phyloP scores from a whole-genome alignment of 2,113 vertebrate species.

The Mesocricetus auratus region DNA sequence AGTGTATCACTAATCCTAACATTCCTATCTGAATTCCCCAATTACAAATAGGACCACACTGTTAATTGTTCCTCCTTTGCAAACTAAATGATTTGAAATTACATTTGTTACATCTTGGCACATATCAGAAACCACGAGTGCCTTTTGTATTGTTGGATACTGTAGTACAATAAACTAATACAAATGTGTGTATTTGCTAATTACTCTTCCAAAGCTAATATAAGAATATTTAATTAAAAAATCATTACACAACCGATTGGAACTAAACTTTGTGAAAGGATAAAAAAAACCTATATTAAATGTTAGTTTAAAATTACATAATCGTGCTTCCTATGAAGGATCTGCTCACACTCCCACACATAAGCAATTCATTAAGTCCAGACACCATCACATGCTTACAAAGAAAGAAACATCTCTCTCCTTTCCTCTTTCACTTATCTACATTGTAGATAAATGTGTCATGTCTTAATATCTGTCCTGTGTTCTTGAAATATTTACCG shows the following conservation, averaged over 20 bases:
- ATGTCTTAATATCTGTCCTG: background rate
- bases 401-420: background rate
- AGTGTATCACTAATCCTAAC: background rate
- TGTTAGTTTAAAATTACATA: background rate
- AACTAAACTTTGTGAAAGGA: background rate
- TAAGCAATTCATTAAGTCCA: background rate
- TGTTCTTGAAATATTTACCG: background rate
- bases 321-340: background rate
- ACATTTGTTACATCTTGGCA: background rate
- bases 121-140: conserved; percentile 4
- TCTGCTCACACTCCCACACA: background rate
- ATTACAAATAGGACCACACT: background rate
- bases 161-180: background rate
- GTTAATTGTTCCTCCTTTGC: background rate
- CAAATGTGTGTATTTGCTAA: background rate
- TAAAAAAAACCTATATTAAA: background rate
- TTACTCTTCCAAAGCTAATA: background rate
- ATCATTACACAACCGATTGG: background rate
- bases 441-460: background rate
- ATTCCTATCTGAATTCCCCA: background rate
- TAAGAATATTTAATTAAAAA: conserved; percentile 10
- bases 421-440: background rate
- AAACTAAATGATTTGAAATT: background rate
- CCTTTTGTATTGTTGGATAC: background rate
- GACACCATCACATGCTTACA: background rate